Conservation (phyloP, 23 tunicate genomes). For the Ciona savignyi region DNA sequence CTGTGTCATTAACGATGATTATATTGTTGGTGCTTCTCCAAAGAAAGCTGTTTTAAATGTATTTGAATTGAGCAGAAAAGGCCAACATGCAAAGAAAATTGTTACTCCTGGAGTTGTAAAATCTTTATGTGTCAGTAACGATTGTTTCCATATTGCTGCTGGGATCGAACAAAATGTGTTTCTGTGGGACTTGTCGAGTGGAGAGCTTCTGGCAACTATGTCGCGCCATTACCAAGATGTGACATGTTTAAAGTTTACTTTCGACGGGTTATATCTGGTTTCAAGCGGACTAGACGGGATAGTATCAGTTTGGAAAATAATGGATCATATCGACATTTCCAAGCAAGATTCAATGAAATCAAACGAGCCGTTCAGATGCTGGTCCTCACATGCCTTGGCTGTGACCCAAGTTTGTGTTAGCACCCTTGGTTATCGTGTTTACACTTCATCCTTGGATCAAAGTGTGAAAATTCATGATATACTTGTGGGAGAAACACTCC, state of each 20-base stretch:
- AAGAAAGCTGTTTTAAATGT: conserved; percentile 55
- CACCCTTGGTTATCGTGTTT: conserved; percentile 13
- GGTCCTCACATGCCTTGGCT: conserved; percentile 38
- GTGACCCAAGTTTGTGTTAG: conserved; percentile 17
- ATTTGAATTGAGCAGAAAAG: conserved; percentile 42
- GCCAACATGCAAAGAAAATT: conserved; percentile 40
- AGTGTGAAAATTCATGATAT: conserved; percentile 59
- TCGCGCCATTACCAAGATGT: conserved; percentile 72
- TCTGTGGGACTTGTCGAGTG: conserved; percentile 53
- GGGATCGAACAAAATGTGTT: conserved; percentile 44
- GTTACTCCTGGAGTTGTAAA: conserved; percentile 63
- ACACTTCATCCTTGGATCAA: conserved; percentile 47
- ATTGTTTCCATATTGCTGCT: conserved; percentile 54
- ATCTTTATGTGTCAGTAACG: conserved; percentile 20
- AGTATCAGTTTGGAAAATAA: conserved; percentile 51
- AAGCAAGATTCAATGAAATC: background rate
- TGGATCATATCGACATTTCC: conserved; percentile 14
- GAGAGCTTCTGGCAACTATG: conserved; percentile 40
- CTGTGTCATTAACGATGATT: conserved; percentile 26
- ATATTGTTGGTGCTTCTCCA: conserved; percentile 46
- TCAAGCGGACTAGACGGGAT: conserved; percentile 65
- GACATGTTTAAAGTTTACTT: conserved; percentile 35
- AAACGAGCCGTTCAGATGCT: conserved; percentile 28
- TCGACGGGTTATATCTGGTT: conserved; percentile 29
- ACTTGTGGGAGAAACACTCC: conserved; percentile 11